Percentiles rank a stretch among this genome's conserved stretches.
phyloP scores from a whole-genome alignment of 1,140 invertebrate genomes.

The Orius laevigatus region DNA sequence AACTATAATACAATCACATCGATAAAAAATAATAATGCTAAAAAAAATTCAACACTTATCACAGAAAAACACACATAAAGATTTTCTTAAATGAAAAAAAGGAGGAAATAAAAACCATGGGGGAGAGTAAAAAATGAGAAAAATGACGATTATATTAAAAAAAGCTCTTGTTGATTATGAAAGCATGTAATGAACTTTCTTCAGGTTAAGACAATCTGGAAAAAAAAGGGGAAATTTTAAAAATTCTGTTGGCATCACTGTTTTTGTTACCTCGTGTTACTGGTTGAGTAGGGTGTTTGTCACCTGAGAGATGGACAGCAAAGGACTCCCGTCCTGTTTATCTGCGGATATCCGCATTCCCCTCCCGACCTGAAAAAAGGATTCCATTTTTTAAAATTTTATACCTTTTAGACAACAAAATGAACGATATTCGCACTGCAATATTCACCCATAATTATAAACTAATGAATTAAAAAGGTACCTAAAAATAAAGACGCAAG shows the following conservation, averaged over 20 bases:
- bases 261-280: slow-evolving; percentile 22
- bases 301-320: slow-evolving; percentile 69
- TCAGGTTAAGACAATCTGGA: background rate
- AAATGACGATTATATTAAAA: slow-evolving; percentile 4
- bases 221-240: background rate
- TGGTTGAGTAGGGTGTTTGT: slow-evolving; percentile 61
- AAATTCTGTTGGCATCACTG: too few relatives aligned
- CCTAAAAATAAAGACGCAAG: too few relatives aligned
- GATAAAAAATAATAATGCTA: slow-evolving; percentile 15
- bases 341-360: slow-evolving; percentile 32
- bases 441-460: too few relatives aligned
- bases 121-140: slow-evolving; percentile 6
- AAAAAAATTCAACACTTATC: slow-evolving; percentile 20
- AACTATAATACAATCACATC: slow-evolving; percentile 19
- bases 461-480: too few relatives aligned
- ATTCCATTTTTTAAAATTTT: too few relatives aligned
- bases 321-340: slow-evolving; percentile 56
- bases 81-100: slow-evolving; percentile 11
- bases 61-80: slow-evolving; percentile 20
- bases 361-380: slow-evolving; percentile 14
- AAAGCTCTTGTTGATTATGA: slow-evolving; percentile 10
- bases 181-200: background rate
- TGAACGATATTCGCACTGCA: too few relatives aligned
- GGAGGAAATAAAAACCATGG: slow-evolving; percentile 2
- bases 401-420: too few relatives aligned